Evolutionary conservation across 2,797 vertebrate species (phyloP).

Genomic region (Enteromius argenteus): DNA sequence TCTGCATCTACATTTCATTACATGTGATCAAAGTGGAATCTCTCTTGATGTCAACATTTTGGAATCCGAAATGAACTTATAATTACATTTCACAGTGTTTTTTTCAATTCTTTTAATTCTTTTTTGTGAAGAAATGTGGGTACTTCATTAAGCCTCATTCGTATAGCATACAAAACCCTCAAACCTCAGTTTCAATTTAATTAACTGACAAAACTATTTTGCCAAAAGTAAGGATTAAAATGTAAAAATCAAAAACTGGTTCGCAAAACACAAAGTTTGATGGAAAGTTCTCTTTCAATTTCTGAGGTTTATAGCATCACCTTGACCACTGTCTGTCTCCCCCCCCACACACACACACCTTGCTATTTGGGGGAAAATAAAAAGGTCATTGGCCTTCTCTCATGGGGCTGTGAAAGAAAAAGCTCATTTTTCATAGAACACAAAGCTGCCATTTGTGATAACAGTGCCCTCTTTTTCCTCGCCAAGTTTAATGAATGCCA

Average conservation of each 20-base stretch:
- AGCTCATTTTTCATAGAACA: slow-evolving; percentile 76
- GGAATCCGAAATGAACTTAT: slow-evolving; percentile 19
- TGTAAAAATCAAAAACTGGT: background rate
- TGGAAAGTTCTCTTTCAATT: slow-evolving; percentile 2
- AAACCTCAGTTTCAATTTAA: background rate
- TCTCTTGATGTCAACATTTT: slow-evolving; percentile 15
- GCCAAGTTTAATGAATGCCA: slow-evolving; percentile 69
- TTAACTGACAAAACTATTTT: background rate
- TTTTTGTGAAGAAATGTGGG: background rate
- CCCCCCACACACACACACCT: no score
- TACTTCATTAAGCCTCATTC: background rate
- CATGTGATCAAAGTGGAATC: slow-evolving; percentile 23
- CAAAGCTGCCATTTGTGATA: slow-evolving; percentile 81
- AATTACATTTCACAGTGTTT: slow-evolving; percentile 25
- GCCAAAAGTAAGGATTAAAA: background rate
- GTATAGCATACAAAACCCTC: background rate
- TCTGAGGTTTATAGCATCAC: slow-evolving; percentile 39
- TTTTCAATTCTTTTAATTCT: slow-evolving; percentile 42
- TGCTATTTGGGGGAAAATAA: slow-evolving; percentile 65
- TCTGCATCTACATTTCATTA: slow-evolving; percentile 30
- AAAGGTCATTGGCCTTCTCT: slow-evolving; percentile 73
- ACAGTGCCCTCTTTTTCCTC: slow-evolving; percentile 77
- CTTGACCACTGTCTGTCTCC: slow-evolving; percentile 49
- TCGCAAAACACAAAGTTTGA: background rate
- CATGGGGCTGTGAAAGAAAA: slow-evolving; percentile 73